phyloP scores from a whole-genome alignment of 2,113 vertebrate species.

The Pica pica region DNA sequence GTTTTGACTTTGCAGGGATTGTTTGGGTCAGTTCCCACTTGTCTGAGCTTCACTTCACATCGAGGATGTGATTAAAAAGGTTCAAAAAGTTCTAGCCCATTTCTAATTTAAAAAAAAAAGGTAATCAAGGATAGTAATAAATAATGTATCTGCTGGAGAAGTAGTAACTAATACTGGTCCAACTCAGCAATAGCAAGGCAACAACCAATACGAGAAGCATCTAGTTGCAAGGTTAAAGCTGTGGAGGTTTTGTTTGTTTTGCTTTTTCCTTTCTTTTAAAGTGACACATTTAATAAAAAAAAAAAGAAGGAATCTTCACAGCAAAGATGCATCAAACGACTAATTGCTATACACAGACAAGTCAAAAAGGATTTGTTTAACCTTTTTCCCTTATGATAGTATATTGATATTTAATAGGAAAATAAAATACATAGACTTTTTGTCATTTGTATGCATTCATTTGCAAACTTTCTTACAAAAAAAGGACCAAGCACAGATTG shows the following conservation, averaged over 20 bases:
- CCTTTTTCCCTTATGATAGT: slow-evolving; percentile 69
- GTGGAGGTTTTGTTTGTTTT: slow-evolving; percentile 42
- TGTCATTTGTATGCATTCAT: slow-evolving; percentile 81
- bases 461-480: slow-evolving; percentile 84
- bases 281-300: slow-evolving; percentile 35
- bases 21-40: background rate
- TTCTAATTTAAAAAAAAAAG: background rate
- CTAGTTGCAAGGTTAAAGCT: slow-evolving; percentile 64
- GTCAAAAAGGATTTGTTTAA: slow-evolving; percentile 75
- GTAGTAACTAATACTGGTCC: slow-evolving; percentile 57
- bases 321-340: slow-evolving; percentile 51
- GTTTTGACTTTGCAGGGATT: background rate
- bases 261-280: background rate
- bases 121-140: background rate
- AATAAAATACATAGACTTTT: slow-evolving; percentile 88
- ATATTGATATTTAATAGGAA: slow-evolving; percentile 87
- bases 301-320: slow-evolving; percentile 49
- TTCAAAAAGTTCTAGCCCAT: background rate
- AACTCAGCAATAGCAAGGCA: slow-evolving; percentile 57
- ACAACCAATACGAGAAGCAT: slow-evolving; percentile 56
- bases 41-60: slow-evolving; percentile 19
- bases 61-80: background rate
- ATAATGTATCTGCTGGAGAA: background rate
- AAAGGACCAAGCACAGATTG: slow-evolving; percentile 82
- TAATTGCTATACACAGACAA: slow-evolving; percentile 40